Evolutionary conservation across 2,888 invertebrate genomes (phyloP).

Genomic region (Lampropteryx suffumata): DNA sequence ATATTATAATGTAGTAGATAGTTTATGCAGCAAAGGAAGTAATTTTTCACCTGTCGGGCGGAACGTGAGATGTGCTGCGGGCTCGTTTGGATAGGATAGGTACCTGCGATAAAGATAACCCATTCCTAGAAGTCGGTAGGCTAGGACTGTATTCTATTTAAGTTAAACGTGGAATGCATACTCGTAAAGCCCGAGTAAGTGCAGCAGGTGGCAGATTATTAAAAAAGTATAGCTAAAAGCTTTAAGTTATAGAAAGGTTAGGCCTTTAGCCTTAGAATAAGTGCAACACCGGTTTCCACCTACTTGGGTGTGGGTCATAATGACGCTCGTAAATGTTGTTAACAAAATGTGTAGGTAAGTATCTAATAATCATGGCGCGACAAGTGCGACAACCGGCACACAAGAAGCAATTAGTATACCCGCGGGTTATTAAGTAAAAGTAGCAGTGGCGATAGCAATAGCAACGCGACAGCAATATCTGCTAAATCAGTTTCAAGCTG

Average conservation of each 20-base stretch:
- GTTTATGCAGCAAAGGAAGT: slow-evolving; percentile 19
- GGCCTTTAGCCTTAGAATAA: too few relatives aligned
- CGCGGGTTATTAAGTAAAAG: too few relatives aligned
- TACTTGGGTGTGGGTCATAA: too few relatives aligned
- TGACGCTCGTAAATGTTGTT: too few relatives aligned
- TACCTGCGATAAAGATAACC: not conserved
- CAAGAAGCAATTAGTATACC: too few relatives aligned
- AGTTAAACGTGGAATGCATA: not conserved
- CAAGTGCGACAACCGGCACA: too few relatives aligned
- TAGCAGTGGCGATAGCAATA: too few relatives aligned
- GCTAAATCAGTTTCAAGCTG: too few relatives aligned
- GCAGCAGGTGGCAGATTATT: not conserved
- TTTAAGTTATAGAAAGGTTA: too few relatives aligned
- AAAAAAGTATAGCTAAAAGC: too few relatives aligned
- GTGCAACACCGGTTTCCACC: too few relatives aligned
- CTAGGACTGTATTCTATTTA: slow-evolving; percentile 3
- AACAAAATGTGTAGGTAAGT: not conserved
- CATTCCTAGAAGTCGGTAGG: not conserved
- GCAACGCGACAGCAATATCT: too few relatives aligned
- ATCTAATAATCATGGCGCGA: not conserved
- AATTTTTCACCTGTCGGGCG: slow-evolving; percentile 25
- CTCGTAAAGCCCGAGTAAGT: not conserved
- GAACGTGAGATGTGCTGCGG: slow-evolving; percentile 24
- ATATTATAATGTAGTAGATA: slow-evolving; percentile 13
- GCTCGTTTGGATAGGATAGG: slow-evolving; percentile 5